These are phyloP conservation scores for Poeciliopsis infans DNA, from an alignment of 2,797 vertebrate genomes.

Conservation along the genomic window DNA sequence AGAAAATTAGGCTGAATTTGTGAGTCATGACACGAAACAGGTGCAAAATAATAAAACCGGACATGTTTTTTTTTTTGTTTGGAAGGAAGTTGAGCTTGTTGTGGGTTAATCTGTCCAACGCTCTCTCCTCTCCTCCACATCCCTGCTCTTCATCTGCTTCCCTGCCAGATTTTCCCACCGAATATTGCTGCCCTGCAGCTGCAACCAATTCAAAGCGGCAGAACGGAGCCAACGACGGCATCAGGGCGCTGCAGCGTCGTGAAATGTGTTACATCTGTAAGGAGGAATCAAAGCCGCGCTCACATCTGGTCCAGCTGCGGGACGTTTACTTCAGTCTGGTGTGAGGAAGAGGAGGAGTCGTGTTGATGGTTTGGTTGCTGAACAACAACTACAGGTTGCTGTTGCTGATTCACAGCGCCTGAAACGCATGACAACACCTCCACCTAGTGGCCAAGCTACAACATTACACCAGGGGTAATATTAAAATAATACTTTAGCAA, in stretches of 20 bases:
- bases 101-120: slow-evolving; percentile 40
- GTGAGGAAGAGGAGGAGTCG: slow-evolving; percentile 13
- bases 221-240: slow-evolving; percentile 63
- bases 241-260: slow-evolving; percentile 47
- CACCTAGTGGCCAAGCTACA: slow-evolving; percentile 68
- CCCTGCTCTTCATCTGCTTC: slow-evolving; percentile 48
- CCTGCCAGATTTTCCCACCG: slow-evolving; percentile 54
- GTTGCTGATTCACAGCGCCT: slow-evolving; percentile 20
- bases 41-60: slow-evolving; percentile 31
- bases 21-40: slow-evolving; percentile 14
- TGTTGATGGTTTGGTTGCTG: slow-evolving; percentile 58
- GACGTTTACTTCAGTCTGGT: slow-evolving; percentile 55
- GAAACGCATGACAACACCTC: slow-evolving; percentile 62
- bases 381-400: slow-evolving; percentile 62
- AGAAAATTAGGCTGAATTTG: slow-evolving; percentile 3
- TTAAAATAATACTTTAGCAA: not conserved
- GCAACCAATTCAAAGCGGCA: slow-evolving; percentile 68
- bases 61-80: slow-evolving; percentile 30
- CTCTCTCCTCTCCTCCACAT: slow-evolving; percentile 54
- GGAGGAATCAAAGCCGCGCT: slow-evolving; percentile 72
- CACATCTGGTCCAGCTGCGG: slow-evolving; percentile 65
- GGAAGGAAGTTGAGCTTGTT: slow-evolving; percentile 34
- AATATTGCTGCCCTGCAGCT: slow-evolving; percentile 67
- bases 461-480: slow-evolving; percentile 39
- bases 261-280: slow-evolving; percentile 71